A percentile compares a stretch with the other conserved stretches of the same genome.
Conservation (phyloP, 2,888 invertebrate genomes). For the Leptothorax acervorum region DNA sequence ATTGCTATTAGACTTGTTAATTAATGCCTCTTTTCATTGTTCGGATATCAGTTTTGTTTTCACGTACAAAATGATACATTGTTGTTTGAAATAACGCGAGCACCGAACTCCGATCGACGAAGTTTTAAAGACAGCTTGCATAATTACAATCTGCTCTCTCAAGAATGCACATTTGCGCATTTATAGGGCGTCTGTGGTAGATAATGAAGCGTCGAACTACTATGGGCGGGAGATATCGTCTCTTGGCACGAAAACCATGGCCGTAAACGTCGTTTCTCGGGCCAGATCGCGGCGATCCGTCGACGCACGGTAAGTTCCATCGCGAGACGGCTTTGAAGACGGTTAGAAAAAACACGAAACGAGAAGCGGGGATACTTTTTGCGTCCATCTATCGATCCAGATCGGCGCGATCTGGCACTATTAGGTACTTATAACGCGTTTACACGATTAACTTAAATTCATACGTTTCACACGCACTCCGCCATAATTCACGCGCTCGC, state of each 20-base stretch:
- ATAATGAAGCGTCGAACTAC: conserved; percentile 59
- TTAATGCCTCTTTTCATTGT: neutral
- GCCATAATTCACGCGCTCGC: conserved; percentile 24
- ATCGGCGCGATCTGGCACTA: conserved; percentile 67
- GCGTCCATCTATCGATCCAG: conserved; percentile 55
- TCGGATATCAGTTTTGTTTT: neutral
- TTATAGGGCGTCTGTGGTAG: conserved; percentile 23
- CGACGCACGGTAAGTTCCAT: conserved; percentile 48
- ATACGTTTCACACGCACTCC: conserved; percentile 24
- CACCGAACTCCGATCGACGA: conserved; percentile 7
- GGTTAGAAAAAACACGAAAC: conserved; percentile 54
- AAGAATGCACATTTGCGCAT: conserved; percentile 8
- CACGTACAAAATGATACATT: neutral
- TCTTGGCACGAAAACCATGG: conserved; percentile 74
- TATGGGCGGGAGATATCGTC: conserved; percentile 67
- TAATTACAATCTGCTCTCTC: conserved; percentile 24
- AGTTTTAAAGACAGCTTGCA: neutral
- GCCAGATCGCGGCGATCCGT: conserved; percentile 71
- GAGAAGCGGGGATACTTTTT: conserved; percentile 27
- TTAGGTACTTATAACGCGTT: conserved; percentile 74
- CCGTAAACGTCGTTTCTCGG: conserved; percentile 69
- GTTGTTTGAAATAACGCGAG: neutral
- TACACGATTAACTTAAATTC: conserved; percentile 69
- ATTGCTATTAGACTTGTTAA: neutral
- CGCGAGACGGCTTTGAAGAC: conserved; percentile 45